A percentile compares a stretch with the other conserved stretches of the same genome.
These are phyloP conservation scores for Coregonus sp. DNA, from an alignment of 2,797 vertebrate genomes.

Conservation along the genomic window DNA sequence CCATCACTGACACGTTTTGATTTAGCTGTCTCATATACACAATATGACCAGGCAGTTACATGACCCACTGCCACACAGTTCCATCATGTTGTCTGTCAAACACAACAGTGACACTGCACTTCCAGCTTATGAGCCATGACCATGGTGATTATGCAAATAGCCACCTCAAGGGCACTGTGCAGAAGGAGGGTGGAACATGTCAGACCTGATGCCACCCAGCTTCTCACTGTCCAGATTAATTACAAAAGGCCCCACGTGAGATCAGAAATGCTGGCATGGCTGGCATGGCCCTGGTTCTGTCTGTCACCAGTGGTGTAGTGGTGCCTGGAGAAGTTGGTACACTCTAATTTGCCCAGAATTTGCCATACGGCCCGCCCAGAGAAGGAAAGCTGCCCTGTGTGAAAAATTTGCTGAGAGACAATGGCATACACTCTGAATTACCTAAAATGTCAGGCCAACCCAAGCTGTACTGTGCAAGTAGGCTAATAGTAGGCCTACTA, in stretches of 20 bases:
- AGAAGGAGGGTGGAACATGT: constrained; percentile 59
- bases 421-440: too few species aligned
- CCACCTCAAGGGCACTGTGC: constrained; percentile 71
- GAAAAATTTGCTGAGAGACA: too few species aligned
- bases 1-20: neutral
- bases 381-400: too few species aligned
- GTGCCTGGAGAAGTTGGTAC: too few species aligned
- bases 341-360: too few species aligned
- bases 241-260: constrained; percentile 67
- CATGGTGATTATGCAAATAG: constrained; percentile 69
- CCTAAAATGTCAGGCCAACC: too few species aligned
- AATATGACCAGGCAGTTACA: neutral
- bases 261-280: constrained; percentile 47
- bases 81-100: constrained; percentile 1
- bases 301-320: neutral
- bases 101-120: constrained; percentile 14
- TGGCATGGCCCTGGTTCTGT: constrained; percentile 34
- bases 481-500: too few species aligned
- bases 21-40: neutral
- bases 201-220: constrained; percentile 68
- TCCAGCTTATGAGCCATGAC: constrained; percentile 31
- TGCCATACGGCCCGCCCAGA: too few species aligned
- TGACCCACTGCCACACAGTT: constrained; percentile 12
- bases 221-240: constrained; percentile 76
- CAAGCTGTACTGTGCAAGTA: too few species aligned